Evolutionary conservation across 2,797 vertebrate species (phyloP).

Genomic region (Artibeus jamaicensis): DNA sequence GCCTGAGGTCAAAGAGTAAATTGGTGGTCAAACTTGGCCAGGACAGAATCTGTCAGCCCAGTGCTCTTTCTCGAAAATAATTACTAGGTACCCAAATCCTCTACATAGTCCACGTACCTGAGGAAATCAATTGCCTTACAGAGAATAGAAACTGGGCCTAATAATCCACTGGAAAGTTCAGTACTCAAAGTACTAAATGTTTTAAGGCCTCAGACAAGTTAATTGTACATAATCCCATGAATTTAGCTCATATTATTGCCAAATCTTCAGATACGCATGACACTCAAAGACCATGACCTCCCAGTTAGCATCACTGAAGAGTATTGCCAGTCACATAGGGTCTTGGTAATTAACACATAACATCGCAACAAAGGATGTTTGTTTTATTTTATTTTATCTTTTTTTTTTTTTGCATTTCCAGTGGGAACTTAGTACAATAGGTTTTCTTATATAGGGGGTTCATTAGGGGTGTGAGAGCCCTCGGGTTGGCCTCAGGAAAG

Average conservation of each 20-base stretch:
- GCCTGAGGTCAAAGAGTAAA: neutral
- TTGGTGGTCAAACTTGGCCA: neutral
- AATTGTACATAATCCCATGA: conserved; percentile 1
- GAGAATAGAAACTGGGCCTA: neutral
- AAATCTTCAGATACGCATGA: neutral
- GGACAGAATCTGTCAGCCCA: neutral
- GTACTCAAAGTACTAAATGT: neutral
- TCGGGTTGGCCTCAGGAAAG: neutral
- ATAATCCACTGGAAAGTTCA: neutral
- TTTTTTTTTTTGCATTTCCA: neutral
- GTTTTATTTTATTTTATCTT: neutral
- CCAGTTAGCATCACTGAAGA: neutral
- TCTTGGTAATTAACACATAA: neutral
- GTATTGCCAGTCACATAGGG: neutral
- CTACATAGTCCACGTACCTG: neutral
- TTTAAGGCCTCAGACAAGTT: neutral
- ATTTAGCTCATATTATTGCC: neutral
- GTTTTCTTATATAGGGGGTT: neutral
- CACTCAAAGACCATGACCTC: neutral
- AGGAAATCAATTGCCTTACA: neutral
- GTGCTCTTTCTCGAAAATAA: neutral
- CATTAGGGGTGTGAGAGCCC: neutral
- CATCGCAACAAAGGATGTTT: neutral
- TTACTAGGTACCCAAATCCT: neutral
- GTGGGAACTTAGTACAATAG: neutral